Evolutionary conservation across 2,888 invertebrate species (phyloP).

Genomic region (Polyommatus iphigenia): DNA sequence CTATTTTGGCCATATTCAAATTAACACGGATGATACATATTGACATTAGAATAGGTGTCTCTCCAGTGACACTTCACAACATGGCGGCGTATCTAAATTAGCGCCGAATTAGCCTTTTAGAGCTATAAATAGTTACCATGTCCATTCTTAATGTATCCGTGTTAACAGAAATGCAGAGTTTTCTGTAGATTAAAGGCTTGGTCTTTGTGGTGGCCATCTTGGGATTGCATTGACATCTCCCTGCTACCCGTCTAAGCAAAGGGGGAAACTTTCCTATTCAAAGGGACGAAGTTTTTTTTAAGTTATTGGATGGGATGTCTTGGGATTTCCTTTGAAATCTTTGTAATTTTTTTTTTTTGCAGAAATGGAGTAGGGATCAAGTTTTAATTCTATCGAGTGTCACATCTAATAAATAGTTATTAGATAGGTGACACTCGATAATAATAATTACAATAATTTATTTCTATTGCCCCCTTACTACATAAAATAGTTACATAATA

Average conservation of each 20-base stretch:
- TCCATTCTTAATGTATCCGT: neutral
- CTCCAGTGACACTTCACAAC: too few species aligned
- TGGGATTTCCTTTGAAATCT: neutral
- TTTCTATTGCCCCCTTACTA: too few species aligned
- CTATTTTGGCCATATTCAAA: too few species aligned
- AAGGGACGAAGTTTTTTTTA: neutral
- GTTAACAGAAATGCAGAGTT: neutral
- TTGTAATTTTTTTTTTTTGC: neutral
- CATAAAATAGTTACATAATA: too few species aligned
- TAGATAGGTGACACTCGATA: too few species aligned
- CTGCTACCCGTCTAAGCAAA: neutral
- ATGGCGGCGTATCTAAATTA: too few species aligned
- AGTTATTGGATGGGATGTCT: neutral
- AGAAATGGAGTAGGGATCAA: neutral
- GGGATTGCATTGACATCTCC: conserved; percentile 1
- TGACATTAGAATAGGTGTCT: too few species aligned
- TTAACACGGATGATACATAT: too few species aligned
- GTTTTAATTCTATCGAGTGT: too few species aligned
- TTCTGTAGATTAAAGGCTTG: conserved; percentile 6
- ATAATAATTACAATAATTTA: too few species aligned
- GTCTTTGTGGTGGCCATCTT: conserved; percentile 16
- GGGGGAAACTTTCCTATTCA: neutral
- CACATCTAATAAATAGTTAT: too few species aligned
- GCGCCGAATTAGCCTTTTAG: too few species aligned
- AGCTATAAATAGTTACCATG: neutral